Base-by-base conservation (phyloP, 2,888 invertebrate genomes). In the Xanthorhoe spadicearia region DNA sequence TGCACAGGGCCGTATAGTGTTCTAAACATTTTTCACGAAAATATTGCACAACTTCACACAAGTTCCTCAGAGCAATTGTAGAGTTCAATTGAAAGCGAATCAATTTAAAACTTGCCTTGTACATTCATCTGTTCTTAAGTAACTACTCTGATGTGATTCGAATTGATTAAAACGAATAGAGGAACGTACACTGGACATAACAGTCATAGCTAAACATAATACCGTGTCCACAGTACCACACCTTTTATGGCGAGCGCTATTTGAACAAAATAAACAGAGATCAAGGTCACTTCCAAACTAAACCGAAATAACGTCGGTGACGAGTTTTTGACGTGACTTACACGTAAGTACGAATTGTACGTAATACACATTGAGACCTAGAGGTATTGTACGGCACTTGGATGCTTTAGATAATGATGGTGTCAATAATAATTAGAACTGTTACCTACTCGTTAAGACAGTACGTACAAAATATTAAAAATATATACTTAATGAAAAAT, bases 71-170 rank as follows among this genome's bases (percentile, higher is more conserved):
- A 48, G 0, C 38, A 58, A 51, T 50, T 58, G 65, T 23, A 49
- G 61, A 53, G 62, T 48, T 46, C 71, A 74, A 74, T 74, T 72
- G 74, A 69, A 50, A 54, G 65, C 69, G 58, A 68, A 71, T 55
- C 66, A 71, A 74, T 74, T 71, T 59, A 71, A 46, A 64, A 60
- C 59, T 43, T 53, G 60, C 61, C 63, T 67, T 60, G 67, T 46
- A 53, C 19, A 63, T 59, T 58, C 58, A 66, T 66, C 35, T 61
- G 19, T 49, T 23, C 23, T 4, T 4, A 15, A 46, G 53, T 49
- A 15, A 10, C 43, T 53, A 15, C 13, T 28, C 54, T 7, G 59
- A 18, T 68, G 58, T 54, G 51, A 54, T 28, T 52, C 23, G 57
- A 49, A 58, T 61, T 61, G 46, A 59, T 62, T n/a, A 64, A 55